These are phyloP conservation scores for Ips typographus DNA, from an alignment of 1,140 invertebrate species.

Conservation along the genomic window DNA sequence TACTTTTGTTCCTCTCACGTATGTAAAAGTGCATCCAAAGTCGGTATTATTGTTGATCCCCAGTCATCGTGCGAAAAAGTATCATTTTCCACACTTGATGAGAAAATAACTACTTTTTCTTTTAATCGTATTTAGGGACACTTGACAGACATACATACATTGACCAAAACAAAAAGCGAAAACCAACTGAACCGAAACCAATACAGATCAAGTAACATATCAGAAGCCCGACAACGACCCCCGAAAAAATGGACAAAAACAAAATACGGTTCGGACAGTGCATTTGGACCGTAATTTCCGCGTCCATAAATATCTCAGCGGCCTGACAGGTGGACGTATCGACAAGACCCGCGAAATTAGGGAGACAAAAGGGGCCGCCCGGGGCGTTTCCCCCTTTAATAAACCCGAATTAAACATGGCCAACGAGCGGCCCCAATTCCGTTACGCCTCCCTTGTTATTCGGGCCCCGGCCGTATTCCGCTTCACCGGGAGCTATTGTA, in stretches of 20 bases:
- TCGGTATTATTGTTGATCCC: too few species aligned
- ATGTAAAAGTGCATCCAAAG: too few species aligned
- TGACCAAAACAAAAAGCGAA: too few species aligned
- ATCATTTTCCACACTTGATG: too few species aligned
- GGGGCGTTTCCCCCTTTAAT: slow-evolving; percentile 28
- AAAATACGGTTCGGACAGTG: slow-evolving; percentile 6
- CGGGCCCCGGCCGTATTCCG: neutral
- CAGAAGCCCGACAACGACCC: slow-evolving; percentile 3
- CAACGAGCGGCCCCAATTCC: slow-evolving; percentile 14
- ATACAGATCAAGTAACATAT: too few species aligned
- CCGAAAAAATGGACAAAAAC: neutral
- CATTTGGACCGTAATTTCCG: slow-evolving; percentile 15
- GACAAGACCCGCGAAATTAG: slow-evolving; percentile 23
- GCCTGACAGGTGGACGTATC: slow-evolving; percentile 13
- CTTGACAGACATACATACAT: too few species aligned
- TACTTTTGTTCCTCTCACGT: too few species aligned
- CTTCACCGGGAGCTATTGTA: slow-evolving; percentile 12
- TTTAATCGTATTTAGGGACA: too few species aligned
- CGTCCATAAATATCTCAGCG: slow-evolving; percentile 21
- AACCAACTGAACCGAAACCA: too few species aligned
- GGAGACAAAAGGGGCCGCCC: slow-evolving; percentile 28
- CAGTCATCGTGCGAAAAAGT: too few species aligned
- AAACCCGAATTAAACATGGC: slow-evolving; percentile 25
- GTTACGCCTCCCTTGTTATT: slow-evolving; percentile 26
- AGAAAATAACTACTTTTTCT: too few species aligned